Base-by-base conservation (phyloP, 2,797 vertebrate genomes). In the Syncerus caffer region DNA sequence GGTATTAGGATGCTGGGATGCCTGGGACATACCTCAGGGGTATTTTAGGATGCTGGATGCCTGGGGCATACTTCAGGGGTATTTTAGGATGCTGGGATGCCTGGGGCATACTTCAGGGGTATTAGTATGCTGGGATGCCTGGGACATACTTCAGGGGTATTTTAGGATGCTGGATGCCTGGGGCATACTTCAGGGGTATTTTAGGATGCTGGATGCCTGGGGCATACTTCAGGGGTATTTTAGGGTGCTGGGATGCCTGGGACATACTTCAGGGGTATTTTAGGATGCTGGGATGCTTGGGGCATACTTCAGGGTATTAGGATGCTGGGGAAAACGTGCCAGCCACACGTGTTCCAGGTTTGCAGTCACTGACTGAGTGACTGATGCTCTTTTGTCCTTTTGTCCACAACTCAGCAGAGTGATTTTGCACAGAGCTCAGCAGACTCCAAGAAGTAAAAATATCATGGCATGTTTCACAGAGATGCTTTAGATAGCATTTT, bases 271-370 rank as follows among this genome's bases (percentile, higher is more conserved):
- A 87, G 42, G 29, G 95, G 4, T 2, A 9, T 42, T 38, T 93
- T 50, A 90, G 79, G 23, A 94, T 90, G 51, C 11, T 2, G 51
- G n/a, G 80, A 34, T 34, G 96, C 90, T 38, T 12, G 85, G 0
- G 0, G 38, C 82, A 90, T 7, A 29, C 74, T 94, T 95, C 93
- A 87, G 34, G 27, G 95, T 2, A 9, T 93, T 50, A 90, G 79
- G 23, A 94, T 90, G 51, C 11, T 2, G 51, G n/a, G 80, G 27
- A 89, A 93, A 78, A 85, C 4, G 11, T 62, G 71, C 86, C 0
- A 38, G 55, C 29, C n/a, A 16, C 17, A 17, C 90, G 96, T 92
- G 94, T 85, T 90, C n/a, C 91, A 93, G 79, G 87, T n/a, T 8
- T 64, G 50, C 19, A 29, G 76, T 17, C 47, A 34, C 93, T 76